Evolutionary conservation across 1,140 invertebrate species (phyloP).

Genomic region (Archivesica marissinica): DNA sequence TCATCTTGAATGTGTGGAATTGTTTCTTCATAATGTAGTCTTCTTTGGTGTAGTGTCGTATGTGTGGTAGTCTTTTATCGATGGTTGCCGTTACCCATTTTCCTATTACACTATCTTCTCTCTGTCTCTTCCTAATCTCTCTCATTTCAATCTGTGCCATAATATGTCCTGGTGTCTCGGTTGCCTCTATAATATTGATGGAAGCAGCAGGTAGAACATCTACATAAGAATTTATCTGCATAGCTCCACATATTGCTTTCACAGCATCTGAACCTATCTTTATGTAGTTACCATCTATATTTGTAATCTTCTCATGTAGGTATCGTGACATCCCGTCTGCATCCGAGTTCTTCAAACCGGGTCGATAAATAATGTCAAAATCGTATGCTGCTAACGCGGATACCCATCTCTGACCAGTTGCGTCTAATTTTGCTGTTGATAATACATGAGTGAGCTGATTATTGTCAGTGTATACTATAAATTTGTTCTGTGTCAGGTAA

Average conservation of each 20-base stretch:
- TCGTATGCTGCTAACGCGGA: slow-evolving; percentile 13
- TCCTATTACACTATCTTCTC: background rate
- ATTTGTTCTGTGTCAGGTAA: slow-evolving; percentile 21
- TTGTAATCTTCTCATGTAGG: background rate
- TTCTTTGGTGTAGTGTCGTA: background rate
- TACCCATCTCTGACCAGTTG: slow-evolving; percentile 17
- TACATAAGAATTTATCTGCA: background rate
- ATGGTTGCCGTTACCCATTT: background rate
- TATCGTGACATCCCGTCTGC: slow-evolving; percentile 28
- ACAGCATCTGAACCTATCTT: background rate
- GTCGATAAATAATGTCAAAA: slow-evolving; percentile 37
- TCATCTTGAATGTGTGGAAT: slow-evolving; percentile 1
- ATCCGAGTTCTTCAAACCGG: slow-evolving; percentile 8
- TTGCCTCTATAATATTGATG: slow-evolving; percentile 12
- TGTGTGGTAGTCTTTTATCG: background rate
- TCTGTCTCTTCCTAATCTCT: background rate
- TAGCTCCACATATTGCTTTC: slow-evolving; percentile 10
- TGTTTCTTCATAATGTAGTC: background rate
- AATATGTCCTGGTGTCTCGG: background rate
- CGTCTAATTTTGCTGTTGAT: slow-evolving; percentile 16
- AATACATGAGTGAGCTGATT: slow-evolving; percentile 27
- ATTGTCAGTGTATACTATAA: slow-evolving; percentile 27
- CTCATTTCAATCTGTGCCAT: background rate
- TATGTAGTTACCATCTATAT: background rate
- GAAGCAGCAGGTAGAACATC: background rate